Evolutionary conservation across 2,113 vertebrate species (phyloP), one percentile per base, ranked within the genome.

Genomic region (Columba janthina): DNA sequence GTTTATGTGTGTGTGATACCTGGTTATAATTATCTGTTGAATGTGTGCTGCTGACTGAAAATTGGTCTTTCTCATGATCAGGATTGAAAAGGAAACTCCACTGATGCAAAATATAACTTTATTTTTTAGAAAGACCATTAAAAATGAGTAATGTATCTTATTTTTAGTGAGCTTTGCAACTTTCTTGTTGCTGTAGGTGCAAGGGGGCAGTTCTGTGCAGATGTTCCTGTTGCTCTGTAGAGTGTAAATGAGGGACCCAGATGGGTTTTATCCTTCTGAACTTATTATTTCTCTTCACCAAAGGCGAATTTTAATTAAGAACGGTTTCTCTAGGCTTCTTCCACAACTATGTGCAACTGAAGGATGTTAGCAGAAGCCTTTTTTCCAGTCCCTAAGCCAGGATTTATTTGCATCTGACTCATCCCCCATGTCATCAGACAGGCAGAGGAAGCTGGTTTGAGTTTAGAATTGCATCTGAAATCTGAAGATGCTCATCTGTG

Each of bases 371-470:
- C 12, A 62, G 62, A 56, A 84, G 7, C 44, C 5, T 66, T 79
- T 70, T 76, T 85, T 38, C 28, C 29, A 73, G 12, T 73, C 21
- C 22, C 70, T 86, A 70, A 62, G 18, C 22, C 40, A n/a, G 16
- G 22, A n/a, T 86, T 78, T 8, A 38, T 83, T 80, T 95, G 34
- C 40, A 42, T 91, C n/a, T 92, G 72, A 88, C 25, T 92, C 74
- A 90, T 61, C n/a, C 7, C 1, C 12, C 9, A 2, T 26, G 51
- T 86, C 48, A 74, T 48, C 38, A 66, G 20, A 42, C 38, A 70
- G 31, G 28, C 51, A 69, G 42, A 42, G 25, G 46, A 78, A 73
- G 8, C 40, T 86, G 50, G 4, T 58, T 80, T 58, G 70, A 61
- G 26, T 88, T 90, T 53, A 69, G 38, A 70, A 75, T 67, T 75